Percentiles rank a stretch among this genome's conserved stretches.
These are phyloP conservation scores for Tenodera sinensis DNA, from an alignment of 2,888 invertebrate genomes.

Conservation along the genomic window DNA sequence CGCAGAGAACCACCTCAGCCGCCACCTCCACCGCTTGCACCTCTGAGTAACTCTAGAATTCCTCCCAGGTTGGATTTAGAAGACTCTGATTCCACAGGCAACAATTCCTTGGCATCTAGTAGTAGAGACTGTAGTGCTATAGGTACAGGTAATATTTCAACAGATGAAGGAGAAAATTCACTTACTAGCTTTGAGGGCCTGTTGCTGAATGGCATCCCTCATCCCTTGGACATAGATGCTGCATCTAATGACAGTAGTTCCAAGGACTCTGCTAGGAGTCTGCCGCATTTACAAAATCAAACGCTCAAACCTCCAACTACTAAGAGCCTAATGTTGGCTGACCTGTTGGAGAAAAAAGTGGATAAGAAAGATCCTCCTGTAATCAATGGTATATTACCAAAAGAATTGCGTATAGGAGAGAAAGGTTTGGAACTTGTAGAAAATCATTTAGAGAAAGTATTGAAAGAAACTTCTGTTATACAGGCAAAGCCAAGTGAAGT, in stretches of 20 bases:
- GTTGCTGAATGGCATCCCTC: conserved; percentile 55
- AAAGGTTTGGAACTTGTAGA: conserved; percentile 59
- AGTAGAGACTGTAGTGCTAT: conserved; percentile 42
- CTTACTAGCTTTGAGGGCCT: conserved; percentile 62
- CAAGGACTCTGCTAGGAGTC: conserved; percentile 52
- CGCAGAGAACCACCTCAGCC: conserved; percentile 48
- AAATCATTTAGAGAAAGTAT: conserved; percentile 40
- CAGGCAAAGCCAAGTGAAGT: conserved; percentile 36
- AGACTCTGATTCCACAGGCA: conserved; percentile 50
- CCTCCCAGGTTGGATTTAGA: conserved; percentile 43
- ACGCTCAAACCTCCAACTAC: conserved; percentile 31
- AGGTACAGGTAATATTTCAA: conserved; percentile 52
- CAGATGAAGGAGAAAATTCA: conserved; percentile 56
- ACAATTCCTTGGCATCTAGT: conserved; percentile 57
- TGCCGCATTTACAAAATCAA: conserved; percentile 40
- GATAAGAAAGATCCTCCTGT: conserved; percentile 54
- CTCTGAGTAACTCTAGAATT: conserved; percentile 39
- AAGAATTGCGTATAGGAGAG: conserved; percentile 56
- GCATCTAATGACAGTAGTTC: conserved; percentile 47
- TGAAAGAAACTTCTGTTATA: conserved; percentile 37
- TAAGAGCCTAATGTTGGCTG: conserved; percentile 72
- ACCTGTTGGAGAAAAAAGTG: conserved; percentile 74
- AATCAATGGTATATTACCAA: conserved; percentile 55
- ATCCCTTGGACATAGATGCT: conserved; percentile 50
- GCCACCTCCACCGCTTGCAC: conserved; percentile 50